Evolutionary conservation across 1,140 invertebrate species (phyloP), one percentile per base, ranked within the genome.

Genomic region (Drosophila truncata): DNA sequence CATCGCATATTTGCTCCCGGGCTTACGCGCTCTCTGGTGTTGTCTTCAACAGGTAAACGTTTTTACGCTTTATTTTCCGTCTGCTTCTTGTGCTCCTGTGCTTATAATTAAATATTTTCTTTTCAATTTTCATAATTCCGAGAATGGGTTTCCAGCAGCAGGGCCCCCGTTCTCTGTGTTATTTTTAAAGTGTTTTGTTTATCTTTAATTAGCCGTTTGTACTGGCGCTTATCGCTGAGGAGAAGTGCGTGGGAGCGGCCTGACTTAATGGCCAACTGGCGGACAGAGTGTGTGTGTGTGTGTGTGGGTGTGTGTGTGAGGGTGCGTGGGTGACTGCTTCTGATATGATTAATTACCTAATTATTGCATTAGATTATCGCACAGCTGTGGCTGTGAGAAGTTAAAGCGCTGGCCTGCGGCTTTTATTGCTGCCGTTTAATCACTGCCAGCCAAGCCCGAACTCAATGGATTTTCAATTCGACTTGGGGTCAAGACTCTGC

Each of bases 341-440:
- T 58, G 58, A 71, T 88, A 78, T 87, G 84, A 87, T 84, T 87
- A 87, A 88, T 80, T 88, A 83, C 80, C 84, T 80, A 83, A 87
- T 87, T 88, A 88, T 87, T 88, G 66, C 74, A 64, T 82, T 72
- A 82, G 78, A 87, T 87, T 80, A 72, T 76, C 41, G 61, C 50
- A 44, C 83, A 72, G 69, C 75, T 86, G 83, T 16, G 61, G 74
- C 63, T 52, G 37, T 66, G 74, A 61, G 50, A 50, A 63, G 73
- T 82, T 78, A 49, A 74, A 75, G 74, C 35, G 27, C n/a, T 11
- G 14, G 49, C 73, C 63, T 57, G 60, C 50, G 78, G 82, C 42
- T 47, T 66, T 58, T 46, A 65, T 70, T 62, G 78, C 47, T 61
- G 50, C 63, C 75, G 79, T 82, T 82, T 71, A 86, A 86, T 82